Evolutionary conservation across 2,113 vertebrate species (phyloP), one percentile per base, ranked within the genome.

Genomic region (Madoqua kirkii): DNA sequence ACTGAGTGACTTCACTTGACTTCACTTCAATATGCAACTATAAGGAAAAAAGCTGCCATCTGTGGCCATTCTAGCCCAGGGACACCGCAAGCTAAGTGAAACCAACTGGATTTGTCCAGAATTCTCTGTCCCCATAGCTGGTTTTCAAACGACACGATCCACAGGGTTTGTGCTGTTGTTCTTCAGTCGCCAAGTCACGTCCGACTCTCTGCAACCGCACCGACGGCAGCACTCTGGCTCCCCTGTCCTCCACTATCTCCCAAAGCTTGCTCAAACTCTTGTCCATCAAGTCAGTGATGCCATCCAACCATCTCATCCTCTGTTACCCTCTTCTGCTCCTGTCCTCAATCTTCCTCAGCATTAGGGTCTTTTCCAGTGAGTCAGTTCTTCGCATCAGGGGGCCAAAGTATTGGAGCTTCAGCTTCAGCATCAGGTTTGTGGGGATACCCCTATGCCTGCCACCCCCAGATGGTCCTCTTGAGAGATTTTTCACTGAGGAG

Each of bases 41-140:
- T 93, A 97, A 96, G 87, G 89, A 96, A 89, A n/a, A 98, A 91
- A 97, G 96, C 95, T 88, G 87, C 97, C 97, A 94, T 54, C 74
- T 82, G 60, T 33, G 52, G 87, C 52, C 40, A 98, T 54, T 97
- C 96, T 95, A 98, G 96, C 40, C 96, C 83, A 29, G 67, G 96
- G 97, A 98, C 52, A 21, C 16, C 48, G 43, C 43, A 43, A 89
- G 36, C 31, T 25, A 48, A 23, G 48, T 33, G 62, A 36, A 31
- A 67, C 4, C 2, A 9, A 14, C 27, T 12, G 16, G 25, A 57
- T 76, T 48, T 5, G n/a, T 78, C 15, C 19, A 6, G 9, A 85
- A 8, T 29, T 33, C 59, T 90, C 48, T 4, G 14, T 48, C n/a
- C 14, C 13, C 21, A 5, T 2, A 10, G 19, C 83, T 57, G n/a